Evolutionary conservation across 2,797 vertebrate species (phyloP), one percentile per base, ranked within the genome.

Genomic region (Trachurus trachurus): DNA sequence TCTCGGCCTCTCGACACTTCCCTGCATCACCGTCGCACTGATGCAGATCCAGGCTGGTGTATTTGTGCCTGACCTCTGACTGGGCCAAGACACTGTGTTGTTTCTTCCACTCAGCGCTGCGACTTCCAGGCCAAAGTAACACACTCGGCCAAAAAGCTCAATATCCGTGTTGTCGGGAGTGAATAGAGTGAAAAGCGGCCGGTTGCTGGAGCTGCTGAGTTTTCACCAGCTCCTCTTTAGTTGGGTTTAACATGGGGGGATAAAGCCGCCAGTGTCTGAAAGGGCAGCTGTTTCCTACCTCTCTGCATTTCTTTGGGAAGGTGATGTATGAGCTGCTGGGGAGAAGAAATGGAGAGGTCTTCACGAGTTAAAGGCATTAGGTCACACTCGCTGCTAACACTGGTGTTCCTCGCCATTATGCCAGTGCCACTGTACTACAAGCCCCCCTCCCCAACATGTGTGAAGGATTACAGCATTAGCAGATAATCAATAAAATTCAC

Each of bases 401-500:
- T 44, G 37, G 44, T 16, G 70, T 39, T 83, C 70, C 78, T 54
- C 80, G 77, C 81, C 39, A 67, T 85, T 68, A 60, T 76, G 13
- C 71, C 75, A 50, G 58, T 62, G 62, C 76, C 84, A 85, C 71
- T 26, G 64, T 78, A 73, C 82, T 45, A 81, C 75, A 60, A 37
- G 67, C 71, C 39, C 39, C 15, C 71, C 39, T 9, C 15, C 44
- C 49, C 81, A 82, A 84, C 92, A 90, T 70, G 76, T 85, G 89
- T 78, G 86, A 92, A 69, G 74, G 85, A 92, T 93, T 89, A 91
- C 60, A 44, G 78, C 69, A 49, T 84, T 45, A 78, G 78, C 72
- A 66, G 84, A 87, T 86, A 87, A 94, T 94, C 92, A 90, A 91
- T 93, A 89, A 85, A 89, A 80, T 80, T 86, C 71, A 71, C 37